Evolutionary conservation across 1,140 invertebrate species (phyloP).

Genomic region (Pseudomyrmex dendroicus): DNA sequence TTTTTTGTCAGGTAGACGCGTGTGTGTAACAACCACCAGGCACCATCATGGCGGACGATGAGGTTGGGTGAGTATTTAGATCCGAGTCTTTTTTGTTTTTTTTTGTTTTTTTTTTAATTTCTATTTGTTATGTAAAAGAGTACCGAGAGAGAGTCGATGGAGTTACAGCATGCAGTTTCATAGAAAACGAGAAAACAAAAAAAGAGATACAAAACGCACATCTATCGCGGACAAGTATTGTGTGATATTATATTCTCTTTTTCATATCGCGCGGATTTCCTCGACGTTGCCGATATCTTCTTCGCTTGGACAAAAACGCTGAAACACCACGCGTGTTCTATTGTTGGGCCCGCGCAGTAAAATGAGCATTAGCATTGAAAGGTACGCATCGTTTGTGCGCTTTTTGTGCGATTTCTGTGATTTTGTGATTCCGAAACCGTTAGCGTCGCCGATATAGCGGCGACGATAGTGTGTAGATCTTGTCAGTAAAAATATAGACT

Average conservation of each 20-base stretch:
- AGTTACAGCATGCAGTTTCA: not conserved
- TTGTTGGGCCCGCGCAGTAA: conserved; percentile 55
- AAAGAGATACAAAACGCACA: too few relatives aligned
- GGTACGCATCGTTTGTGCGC: conserved; percentile 66
- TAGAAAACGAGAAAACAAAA: too few relatives aligned
- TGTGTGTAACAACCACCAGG: conserved; percentile 78
- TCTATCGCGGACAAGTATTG: not conserved
- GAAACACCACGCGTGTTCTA: conserved; percentile 22
- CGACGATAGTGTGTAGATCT: conserved; percentile 20
- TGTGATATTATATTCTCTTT: conserved; percentile 34
- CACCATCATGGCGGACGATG: conserved; percentile 93
- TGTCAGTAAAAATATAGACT: conserved; percentile 49
- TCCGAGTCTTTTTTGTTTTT: not conserved
- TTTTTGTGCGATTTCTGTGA: too few relatives aligned
- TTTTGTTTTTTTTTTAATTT: not conserved
- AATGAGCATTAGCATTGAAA: conserved; percentile 49
- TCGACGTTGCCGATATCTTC: conserved; percentile 6
- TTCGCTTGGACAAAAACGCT: conserved; percentile 33
- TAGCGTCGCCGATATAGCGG: conserved; percentile 4
- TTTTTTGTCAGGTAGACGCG: conserved; percentile 82
- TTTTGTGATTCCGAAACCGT: conserved; percentile 24
- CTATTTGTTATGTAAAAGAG: conserved; percentile 16
- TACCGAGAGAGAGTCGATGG: not conserved
- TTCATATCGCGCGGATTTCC: conserved; percentile 37
- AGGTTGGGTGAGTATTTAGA: conserved; percentile 91